Base-by-base conservation (phyloP, 2,888 invertebrate genomes). In the Trachelus stipa region DNA sequence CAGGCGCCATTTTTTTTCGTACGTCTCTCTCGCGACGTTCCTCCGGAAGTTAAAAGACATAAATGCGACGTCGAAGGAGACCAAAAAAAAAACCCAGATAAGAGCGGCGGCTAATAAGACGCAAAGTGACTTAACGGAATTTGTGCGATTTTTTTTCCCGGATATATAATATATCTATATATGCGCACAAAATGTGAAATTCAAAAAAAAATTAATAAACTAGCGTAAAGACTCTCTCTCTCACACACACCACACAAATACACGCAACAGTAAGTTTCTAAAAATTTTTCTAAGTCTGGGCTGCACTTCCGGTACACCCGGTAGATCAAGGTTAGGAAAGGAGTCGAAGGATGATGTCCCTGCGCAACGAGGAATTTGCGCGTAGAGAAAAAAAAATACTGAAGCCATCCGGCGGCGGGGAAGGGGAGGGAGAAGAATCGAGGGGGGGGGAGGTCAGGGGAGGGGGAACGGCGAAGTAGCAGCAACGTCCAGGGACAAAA, bases 241-340 rank as follows among this genome's bases (percentile, higher is more conserved):
- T 75, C 74, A 71, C 12, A 75, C 74, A 78, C 73, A 77, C 73
- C 40, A 40, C 40, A 40, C 4, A 40, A 12, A 15, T 35, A 35
- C 35, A 35, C 40, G 40, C 40, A 15, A 40, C 40, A 15, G 40
- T 40, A 40, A 40, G 40, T 15, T 15, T 79, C 40, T 79, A 77
- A 81, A 79, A 77, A 80, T 76, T 73, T 40, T 75, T 40, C 37
- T 74, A 79, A 79, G 76, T 76, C 79, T 79, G 78, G 77, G 77
- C 75, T 37, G 73, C 74, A 76, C 56, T 78, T 77, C 77, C 35
- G 40, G 37, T 37, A 12, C 37, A 37, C 12, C 37, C 37, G 73
- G 76, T 80, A 78, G 79, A 79, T 79, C 75, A 77, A 78, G 77
- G 75, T 79, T 76, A 79, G 80, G 73, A 77, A 78, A 33, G 73